Base-by-base conservation (phyloP, 2,797 vertebrate genomes). In the Echiichthys vipera region DNA sequence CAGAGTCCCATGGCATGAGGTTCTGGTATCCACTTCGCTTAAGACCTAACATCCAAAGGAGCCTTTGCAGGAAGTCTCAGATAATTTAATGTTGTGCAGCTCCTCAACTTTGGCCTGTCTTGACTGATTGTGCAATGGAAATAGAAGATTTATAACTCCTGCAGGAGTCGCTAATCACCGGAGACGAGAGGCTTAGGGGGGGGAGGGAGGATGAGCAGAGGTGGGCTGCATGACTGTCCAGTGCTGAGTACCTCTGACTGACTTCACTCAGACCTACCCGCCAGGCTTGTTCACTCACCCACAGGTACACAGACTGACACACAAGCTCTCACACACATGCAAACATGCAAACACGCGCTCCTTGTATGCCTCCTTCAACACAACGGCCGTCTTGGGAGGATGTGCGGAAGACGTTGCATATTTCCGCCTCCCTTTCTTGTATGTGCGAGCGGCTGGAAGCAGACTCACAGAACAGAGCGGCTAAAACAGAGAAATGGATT, bases 21-120 rank as follows among this genome's bases (percentile, higher is more conserved):
- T 83, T 89, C 88, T 84, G 90, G 90, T 74, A 90, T 94, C 92
- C 88, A 90, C 89, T 90, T 84, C 29, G 36, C 72, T 73, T 65
- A 65, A 84, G 80, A 88, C 66, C 77, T 78, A 74, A 36, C 80
- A 85, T 91, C 91, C 91, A 83, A 81, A 87, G 86, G 81, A 94
- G 83, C 84, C 85, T 70, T 64, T 82, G 56, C 81, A 91, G 93
- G 94, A 95, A 95, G 94, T 93, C 89, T 91, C 76, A 84, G 91
- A 94, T 95, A 93, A 94, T 94, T 95, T 94, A 95, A 94, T 80
- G 91, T 93, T 91, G 90, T 81, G 73, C 93, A 86, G 87, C 89
- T 88, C 87, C 78, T 87, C 76, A 78, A 86, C 84, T 90, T 86
- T 85, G 92, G 91, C 91, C 88, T 81, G 62, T 93, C 91, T 84